Evolutionary conservation across 2,888 invertebrate genomes (phyloP).

Genomic region (Cephonodes hylas): DNA sequence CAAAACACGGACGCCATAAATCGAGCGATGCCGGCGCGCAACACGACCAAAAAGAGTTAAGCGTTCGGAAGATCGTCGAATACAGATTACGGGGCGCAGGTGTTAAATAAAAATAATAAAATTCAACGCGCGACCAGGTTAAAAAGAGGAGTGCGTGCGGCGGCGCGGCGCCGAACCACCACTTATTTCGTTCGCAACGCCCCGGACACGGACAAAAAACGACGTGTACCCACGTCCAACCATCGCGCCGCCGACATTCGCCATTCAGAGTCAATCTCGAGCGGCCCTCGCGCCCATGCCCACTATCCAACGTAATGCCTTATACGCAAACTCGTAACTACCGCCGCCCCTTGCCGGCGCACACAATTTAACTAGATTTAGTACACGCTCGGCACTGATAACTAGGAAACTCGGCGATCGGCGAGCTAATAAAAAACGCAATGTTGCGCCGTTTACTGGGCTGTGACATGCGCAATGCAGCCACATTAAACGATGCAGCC

Average conservation of each 20-base stretch:
- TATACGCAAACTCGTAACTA: conserved; percentile 49
- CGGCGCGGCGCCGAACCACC: conserved; percentile 74
- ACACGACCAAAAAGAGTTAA: conserved; percentile 77
- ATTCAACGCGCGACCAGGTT: conserved; percentile 60
- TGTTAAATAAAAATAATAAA: conserved; percentile 82
- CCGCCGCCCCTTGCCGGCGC: conserved; percentile 27
- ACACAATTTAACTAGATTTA: neutral
- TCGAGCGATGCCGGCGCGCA: conserved; percentile 61
- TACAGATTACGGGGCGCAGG: conserved; percentile 79
- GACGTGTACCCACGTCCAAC: conserved; percentile 51
- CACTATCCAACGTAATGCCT: conserved; percentile 55
- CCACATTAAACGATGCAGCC: conserved; percentile 39
- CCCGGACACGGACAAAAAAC: conserved; percentile 57
- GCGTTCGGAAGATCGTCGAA: conserved; percentile 78
- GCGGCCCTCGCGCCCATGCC: conserved; percentile 38
- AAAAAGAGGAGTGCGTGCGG: conserved; percentile 72
- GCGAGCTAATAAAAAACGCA: conserved; percentile 1
- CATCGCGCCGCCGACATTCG: conserved; percentile 49
- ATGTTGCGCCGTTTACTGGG: neutral
- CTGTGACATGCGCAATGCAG: conserved; percentile 20
- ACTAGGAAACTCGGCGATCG: conserved; percentile 24
- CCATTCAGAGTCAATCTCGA: conserved; percentile 58
- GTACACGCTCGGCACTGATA: conserved; percentile 26
- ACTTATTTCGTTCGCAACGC: conserved; percentile 73
- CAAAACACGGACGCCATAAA: conserved; percentile 71